Evolutionary conservation across 1,140 invertebrate genomes (phyloP).

Genomic region (Drosophila teissieri): DNA sequence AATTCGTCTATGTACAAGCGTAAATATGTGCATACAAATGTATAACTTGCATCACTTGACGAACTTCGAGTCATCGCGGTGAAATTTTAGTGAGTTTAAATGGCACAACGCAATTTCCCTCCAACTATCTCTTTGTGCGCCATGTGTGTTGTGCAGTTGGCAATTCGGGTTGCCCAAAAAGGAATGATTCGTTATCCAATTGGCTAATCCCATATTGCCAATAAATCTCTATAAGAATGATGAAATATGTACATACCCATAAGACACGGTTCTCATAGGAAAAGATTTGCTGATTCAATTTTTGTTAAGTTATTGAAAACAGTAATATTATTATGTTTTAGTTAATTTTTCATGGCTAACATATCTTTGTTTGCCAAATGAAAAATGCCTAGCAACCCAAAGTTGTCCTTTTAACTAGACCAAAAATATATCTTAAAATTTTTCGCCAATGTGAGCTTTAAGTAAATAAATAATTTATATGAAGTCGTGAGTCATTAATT

Average conservation of each 20-base stretch:
- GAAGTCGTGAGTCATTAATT: background rate
- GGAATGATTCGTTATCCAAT: constrained; percentile 11
- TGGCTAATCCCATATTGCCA: background rate
- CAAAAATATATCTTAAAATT: too few species aligned
- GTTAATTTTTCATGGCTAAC: background rate
- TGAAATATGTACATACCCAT: background rate
- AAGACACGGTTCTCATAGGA: background rate
- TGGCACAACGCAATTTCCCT: constrained; percentile 21
- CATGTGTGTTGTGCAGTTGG: constrained; percentile 10
- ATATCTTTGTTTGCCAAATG: constrained; percentile 12
- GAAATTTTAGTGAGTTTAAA: background rate
- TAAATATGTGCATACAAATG: background rate
- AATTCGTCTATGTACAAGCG: background rate
- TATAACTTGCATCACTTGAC: background rate
- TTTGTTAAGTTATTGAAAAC: background rate
- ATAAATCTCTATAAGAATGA: background rate
- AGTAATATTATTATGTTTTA: too few species aligned
- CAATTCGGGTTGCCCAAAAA: background rate
- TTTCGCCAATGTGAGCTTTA: too few species aligned
- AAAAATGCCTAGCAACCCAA: constrained; percentile 29
- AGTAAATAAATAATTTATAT: too few species aligned
- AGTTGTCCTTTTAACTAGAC: background rate
- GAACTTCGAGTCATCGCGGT: background rate
- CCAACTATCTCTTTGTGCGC: constrained; percentile 14
- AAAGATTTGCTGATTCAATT: background rate